Conservation (phyloP, 1,140 invertebrate genomes). For the Aleiodes sp. region DNA sequence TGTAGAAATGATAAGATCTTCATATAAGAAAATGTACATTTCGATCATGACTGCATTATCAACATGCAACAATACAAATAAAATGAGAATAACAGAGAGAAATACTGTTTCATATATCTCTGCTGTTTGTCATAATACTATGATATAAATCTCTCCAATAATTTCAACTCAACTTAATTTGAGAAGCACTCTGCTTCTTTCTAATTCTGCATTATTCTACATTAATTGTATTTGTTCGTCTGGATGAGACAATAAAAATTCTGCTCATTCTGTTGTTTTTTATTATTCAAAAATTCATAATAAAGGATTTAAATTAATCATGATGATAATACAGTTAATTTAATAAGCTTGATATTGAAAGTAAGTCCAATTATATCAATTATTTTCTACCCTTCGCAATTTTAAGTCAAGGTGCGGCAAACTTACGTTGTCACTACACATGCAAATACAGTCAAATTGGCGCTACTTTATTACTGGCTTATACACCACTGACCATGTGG, state of each 20-base stretch:
- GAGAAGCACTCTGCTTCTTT: too few species aligned
- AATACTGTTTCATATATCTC: neutral
- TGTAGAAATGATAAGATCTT: constrained; percentile 14
- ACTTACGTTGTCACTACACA: neutral
- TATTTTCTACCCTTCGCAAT: neutral
- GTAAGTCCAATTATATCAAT: too few species aligned
- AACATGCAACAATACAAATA: neutral
- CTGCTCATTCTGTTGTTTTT: too few species aligned
- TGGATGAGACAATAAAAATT: too few species aligned
- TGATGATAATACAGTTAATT: too few species aligned
- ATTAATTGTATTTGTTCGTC: too few species aligned
- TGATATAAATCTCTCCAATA: neutral
- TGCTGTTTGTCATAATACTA: neutral
- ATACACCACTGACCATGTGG: constrained; percentile 30
- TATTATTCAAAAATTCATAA: neutral
- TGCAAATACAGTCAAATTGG: neutral
- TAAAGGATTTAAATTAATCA: too few species aligned
- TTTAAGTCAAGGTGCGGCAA: constrained; percentile 5
- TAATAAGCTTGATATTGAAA: too few species aligned
- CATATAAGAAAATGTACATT: neutral
- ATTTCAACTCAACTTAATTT: too few species aligned
- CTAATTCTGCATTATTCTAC: too few species aligned
- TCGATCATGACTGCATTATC: neutral
- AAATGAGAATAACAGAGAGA: neutral
- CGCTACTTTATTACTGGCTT: neutral